Evolutionary conservation across 2,797 vertebrate genomes (phyloP), one percentile per base, ranked within the genome.

Genomic region (Phoeniculus purpureus): DNA sequence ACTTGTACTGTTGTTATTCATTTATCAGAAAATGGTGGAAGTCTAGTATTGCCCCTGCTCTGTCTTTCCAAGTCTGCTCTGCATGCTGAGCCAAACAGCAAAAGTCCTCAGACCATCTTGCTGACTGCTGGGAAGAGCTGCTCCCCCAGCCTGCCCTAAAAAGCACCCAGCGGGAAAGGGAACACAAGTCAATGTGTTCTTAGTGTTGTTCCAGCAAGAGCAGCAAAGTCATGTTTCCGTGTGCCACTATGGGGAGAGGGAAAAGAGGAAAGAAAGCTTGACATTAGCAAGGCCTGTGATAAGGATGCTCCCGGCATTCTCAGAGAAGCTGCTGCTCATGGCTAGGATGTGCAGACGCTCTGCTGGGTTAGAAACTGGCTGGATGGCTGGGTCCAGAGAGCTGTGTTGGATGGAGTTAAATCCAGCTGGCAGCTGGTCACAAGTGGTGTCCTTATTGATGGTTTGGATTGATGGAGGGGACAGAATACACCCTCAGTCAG

Each of bases 61-160:
- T 40, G 62, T 66, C 55, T 83, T 22, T 14, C 51, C 27, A 31
- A 67, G 54, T 65, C 56, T 19, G 15, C 1, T 3, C n/a, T 58
- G 27, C 3, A 1, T 6, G 60, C 86, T 7, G 66, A 62, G 59
- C 17, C 15, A n/a, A 4, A 37, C 43, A 31, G 43, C 1, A 10
- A 7, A 15, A 67, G 14, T 3, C 21, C 71, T 32, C 0, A 0
- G 29, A 3, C 19, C 12, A 31, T 4, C 37, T 5, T 68, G 18
- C 40, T 1, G 1, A 47, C 2, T 20, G 32, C 72, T 40, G 23
- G 19, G 37, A 20, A 19, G 12, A 7, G 27, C 68, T 29, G 84
- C 81, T 72, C 14, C 40, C 59, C 55, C 20, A 31, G n/a, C 55
- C 31, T 32, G 55, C 20, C n/a, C 55, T 3, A 15, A 3, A 43